A percentile compares a stretch with the other conserved stretches of the same genome.
Conservation (phyloP, 2,113 vertebrate genomes). For the Cichladusa arquata region DNA sequence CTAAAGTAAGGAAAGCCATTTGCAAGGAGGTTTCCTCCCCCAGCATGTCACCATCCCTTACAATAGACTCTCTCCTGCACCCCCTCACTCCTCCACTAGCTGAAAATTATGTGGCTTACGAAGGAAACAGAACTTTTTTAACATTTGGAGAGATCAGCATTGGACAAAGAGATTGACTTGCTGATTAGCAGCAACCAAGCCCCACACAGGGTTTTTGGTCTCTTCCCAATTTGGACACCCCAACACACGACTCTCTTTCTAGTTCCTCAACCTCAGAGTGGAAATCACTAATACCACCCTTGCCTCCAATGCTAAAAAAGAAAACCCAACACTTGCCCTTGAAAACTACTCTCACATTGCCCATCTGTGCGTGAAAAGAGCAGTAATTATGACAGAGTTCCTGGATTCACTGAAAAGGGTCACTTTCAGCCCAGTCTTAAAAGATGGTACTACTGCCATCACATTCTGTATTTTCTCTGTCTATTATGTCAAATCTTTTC, state of each 20-base stretch:
- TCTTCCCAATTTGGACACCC: not conserved
- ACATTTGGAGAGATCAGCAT: not conserved
- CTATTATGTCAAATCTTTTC: not conserved
- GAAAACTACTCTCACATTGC: not conserved
- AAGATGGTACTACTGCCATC: not conserved
- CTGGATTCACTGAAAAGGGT: not conserved
- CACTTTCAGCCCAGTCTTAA: not conserved
- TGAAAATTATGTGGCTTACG: not conserved
- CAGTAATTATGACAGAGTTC: not conserved
- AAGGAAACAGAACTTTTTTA: not conserved
- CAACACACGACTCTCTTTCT: not conserved
- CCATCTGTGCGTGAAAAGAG: not conserved
- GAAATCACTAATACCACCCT: not conserved
- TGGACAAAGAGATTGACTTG: not conserved
- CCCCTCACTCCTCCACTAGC: not conserved
- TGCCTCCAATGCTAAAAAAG: not conserved
- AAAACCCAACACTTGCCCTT: not conserved
- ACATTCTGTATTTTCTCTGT: not conserved
- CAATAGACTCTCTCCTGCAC: not conserved
- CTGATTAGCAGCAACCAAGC: not conserved
- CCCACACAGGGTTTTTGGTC: not conserved
- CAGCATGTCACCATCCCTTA: not conserved
- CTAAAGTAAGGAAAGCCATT: not conserved
- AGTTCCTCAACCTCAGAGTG: not conserved
- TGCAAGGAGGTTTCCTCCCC: constrained; percentile 23